These are phyloP conservation scores for Lamproptera curius DNA, from an alignment of 2,888 invertebrate genomes.

Conservation along the genomic window DNA sequence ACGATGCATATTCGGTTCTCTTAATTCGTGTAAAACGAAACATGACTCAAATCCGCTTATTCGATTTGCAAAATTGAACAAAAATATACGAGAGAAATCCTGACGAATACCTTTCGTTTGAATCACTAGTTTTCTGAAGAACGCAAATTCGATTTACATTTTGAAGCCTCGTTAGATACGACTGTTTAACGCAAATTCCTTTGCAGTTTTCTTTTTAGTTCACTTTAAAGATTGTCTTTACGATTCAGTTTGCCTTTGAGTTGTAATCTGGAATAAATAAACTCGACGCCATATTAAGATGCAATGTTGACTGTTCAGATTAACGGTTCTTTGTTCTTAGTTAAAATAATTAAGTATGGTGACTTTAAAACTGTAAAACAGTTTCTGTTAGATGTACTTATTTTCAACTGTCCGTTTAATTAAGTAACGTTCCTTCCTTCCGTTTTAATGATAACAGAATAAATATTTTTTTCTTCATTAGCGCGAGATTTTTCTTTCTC, in stretches of 20 bases:
- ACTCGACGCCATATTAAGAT: no score
- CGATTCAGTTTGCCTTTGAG: neutral
- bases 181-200: neutral
- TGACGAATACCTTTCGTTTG: neutral
- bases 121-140: neutral
- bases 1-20: constrained; percentile 1
- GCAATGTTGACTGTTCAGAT: no score
- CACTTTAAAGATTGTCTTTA: neutral
- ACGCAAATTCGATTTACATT: neutral
- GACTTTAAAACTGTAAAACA: no score
- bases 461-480: no score
- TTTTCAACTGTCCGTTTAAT: no score
- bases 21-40: constrained; percentile 18
- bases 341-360: no score
- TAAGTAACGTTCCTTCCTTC: no score
- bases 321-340: no score
- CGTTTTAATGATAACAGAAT: no score
- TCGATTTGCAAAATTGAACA: constrained; percentile 6
- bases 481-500: no score
- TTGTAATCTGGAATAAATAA: neutral
- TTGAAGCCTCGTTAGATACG: neutral
- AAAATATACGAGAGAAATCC: constrained; percentile 5
- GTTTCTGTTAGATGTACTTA: no score
- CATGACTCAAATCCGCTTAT: constrained; percentile 16
- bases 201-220: neutral